Conservation (phyloP, 2,888 invertebrate genomes). For the Ormyrus nitidulus region DNA sequence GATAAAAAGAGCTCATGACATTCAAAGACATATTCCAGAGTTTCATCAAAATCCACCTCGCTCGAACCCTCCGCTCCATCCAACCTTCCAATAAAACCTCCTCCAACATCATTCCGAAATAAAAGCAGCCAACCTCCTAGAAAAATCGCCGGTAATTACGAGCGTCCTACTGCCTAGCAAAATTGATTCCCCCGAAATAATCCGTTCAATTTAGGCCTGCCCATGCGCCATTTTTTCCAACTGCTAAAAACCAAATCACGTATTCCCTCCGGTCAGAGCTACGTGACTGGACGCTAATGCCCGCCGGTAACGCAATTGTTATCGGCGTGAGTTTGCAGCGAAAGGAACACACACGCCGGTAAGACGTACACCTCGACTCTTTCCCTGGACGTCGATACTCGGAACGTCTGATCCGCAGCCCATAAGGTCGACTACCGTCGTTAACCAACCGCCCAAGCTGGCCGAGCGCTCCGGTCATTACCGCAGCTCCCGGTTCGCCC, state of each 20-base stretch:
- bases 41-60: too few relatives aligned
- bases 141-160: too few relatives aligned
- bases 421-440: background rate
- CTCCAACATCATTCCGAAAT: too few relatives aligned
- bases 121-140: too few relatives aligned
- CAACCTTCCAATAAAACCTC: too few relatives aligned
- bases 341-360: background rate
- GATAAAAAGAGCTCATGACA: too few relatives aligned
- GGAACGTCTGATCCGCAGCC: conserved; percentile 26
- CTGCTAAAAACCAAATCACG: conserved; percentile 42
- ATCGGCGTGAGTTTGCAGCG: background rate
- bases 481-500: too few relatives aligned
- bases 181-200: conserved; percentile 28
- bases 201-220: conserved; percentile 18
- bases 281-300: background rate
- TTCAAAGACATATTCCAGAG: too few relatives aligned
- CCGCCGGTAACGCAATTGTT: conserved; percentile 25
- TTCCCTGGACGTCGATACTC: background rate
- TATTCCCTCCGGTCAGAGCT: background rate
- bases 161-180: background rate
- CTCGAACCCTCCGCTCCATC: too few relatives aligned
- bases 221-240: background rate
- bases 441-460: background rate
- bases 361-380: background rate
- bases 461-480: conserved; percentile 31